Evolutionary conservation across 2,797 vertebrate genomes (phyloP).

Genomic region (Tokudaia tokunoshimensis): DNA sequence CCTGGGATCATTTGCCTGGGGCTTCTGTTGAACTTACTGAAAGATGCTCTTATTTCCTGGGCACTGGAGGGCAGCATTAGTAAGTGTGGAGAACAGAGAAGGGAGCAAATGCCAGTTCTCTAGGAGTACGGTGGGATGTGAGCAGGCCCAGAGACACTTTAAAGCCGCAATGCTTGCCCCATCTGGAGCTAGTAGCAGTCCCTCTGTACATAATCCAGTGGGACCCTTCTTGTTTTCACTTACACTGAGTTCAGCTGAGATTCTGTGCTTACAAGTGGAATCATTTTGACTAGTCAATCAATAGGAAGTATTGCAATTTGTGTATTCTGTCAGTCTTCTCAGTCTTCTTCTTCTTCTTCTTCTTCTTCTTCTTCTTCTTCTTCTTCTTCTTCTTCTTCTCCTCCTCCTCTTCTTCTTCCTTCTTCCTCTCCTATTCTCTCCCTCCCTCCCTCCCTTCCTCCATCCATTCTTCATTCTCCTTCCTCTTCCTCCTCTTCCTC

Average conservation of each 20-base stretch:
- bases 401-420: no score
- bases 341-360: not conserved
- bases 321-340: not conserved
- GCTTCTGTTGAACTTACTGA: not conserved
- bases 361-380: no score
- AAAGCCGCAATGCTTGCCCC: not conserved
- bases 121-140: not conserved
- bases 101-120: not conserved
- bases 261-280: slow-evolving; percentile 20
- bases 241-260: not conserved
- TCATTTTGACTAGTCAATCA: not conserved
- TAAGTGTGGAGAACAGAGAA: not conserved
- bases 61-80: not conserved
- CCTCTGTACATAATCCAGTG: not conserved
- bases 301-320: not conserved
- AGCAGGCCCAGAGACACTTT: not conserved
- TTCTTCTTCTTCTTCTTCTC: no score
- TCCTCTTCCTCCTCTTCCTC: no score
- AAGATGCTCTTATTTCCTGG: not conserved
- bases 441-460: no score
- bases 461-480: no score
- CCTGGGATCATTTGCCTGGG: not conserved
- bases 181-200: not conserved
- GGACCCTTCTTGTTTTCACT: not conserved
- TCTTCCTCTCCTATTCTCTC: no score